phyloP scores from a whole-genome alignment of 2,797 vertebrate genomes.

The Sebastes goodei region DNA sequence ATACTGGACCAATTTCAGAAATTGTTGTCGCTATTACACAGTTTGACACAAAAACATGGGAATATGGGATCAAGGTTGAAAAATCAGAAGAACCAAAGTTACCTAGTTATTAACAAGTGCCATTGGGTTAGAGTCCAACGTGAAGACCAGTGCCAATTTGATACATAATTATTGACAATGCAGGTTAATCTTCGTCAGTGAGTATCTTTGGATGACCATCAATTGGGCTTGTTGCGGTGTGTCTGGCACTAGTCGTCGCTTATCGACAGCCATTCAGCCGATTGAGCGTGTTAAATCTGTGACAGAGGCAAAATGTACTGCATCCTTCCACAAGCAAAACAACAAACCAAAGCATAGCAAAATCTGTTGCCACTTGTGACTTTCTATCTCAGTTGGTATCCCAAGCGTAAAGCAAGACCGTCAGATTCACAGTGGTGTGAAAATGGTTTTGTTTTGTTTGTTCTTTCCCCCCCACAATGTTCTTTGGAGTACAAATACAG shows the following conservation, averaged over 20 bases:
- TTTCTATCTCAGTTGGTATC: slow-evolving; percentile 32
- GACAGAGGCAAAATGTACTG: neutral
- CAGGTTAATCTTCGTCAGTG: neutral
- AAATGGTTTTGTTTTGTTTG: slow-evolving; percentile 40
- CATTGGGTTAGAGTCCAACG: neutral
- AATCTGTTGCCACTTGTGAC: neutral
- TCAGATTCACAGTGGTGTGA: slow-evolving; percentile 40
- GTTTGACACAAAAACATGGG: too few relatives aligned
- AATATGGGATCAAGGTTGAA: too few relatives aligned
- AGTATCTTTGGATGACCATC: neutral
- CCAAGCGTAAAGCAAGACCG: neutral
- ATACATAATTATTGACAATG: neutral
- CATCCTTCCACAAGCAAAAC: neutral
- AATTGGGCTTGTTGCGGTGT: neutral
- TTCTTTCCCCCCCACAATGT: neutral
- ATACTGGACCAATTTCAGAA: too few relatives aligned
- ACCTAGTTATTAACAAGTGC: neutral
- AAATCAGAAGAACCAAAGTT: too few relatives aligned
- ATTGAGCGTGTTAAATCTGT: slow-evolving; percentile 1
- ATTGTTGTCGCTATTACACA: fast-evolving
- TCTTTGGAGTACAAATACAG: slow-evolving; percentile 37
- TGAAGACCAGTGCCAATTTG: neutral
- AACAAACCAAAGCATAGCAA: slow-evolving; percentile 7
- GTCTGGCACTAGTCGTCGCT: neutral
- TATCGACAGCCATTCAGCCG: neutral